These are phyloP conservation scores for Capreolus pygargus DNA, from an alignment of 2,113 vertebrate species.

Conservation along the genomic window DNA sequence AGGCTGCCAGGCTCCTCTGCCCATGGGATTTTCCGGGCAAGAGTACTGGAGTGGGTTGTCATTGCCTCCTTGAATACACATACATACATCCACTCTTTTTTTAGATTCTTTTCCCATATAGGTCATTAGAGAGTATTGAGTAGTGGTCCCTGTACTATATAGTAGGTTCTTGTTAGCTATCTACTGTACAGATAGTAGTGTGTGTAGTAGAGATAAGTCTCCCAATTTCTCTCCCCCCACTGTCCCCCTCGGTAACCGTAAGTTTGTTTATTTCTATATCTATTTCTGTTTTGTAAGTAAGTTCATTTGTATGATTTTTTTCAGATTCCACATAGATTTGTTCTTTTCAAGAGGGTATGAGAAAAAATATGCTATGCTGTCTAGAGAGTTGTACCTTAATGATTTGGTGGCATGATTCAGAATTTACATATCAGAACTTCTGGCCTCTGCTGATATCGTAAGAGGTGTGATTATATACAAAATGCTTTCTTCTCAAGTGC, in stretches of 20 bases:
- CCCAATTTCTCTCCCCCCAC: background rate
- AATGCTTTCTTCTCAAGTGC: background rate
- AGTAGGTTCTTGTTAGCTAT: background rate
- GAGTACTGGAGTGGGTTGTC: background rate
- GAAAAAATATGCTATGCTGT: background rate
- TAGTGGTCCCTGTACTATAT: background rate
- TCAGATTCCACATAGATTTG: background rate
- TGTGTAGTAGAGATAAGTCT: background rate
- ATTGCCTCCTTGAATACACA: background rate
- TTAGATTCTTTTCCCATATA: background rate
- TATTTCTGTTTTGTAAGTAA: background rate
- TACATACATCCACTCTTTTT: background rate
- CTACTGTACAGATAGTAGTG: background rate
- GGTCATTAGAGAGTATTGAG: background rate
- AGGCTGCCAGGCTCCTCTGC: background rate
- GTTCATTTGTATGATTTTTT: background rate
- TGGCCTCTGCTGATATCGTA: background rate
- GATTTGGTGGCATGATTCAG: background rate
- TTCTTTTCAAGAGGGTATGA: background rate
- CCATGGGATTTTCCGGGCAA: background rate
- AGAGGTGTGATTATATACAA: background rate
- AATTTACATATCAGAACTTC: background rate
- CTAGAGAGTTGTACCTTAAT: background rate
- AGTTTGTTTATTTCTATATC: background rate
- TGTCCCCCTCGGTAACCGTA: background rate